These are phyloP conservation scores for Sinonovacula constricta DNA, from an alignment of 1,140 invertebrate species.

Conservation along the genomic window DNA sequence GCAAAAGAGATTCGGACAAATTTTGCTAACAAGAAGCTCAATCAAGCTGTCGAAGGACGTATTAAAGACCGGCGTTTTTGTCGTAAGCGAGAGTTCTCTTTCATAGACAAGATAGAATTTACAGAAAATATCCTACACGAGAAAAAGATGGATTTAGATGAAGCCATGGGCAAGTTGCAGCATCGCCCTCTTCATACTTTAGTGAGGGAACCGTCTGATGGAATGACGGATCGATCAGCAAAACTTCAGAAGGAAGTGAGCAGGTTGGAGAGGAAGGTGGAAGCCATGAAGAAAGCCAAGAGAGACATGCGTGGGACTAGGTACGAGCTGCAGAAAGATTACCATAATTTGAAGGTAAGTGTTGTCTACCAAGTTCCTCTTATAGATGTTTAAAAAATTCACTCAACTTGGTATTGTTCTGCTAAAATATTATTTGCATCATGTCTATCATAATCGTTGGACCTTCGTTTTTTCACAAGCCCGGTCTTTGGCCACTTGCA, in stretches of 20 bases:
- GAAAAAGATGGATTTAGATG: constrained; percentile 36
- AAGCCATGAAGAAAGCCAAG: constrained; percentile 22
- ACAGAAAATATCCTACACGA: constrained; percentile 46
- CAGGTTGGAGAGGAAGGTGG: constrained; percentile 23
- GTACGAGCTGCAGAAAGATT: constrained; percentile 46
- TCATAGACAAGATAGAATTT: constrained; percentile 41
- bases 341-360: constrained; percentile 41
- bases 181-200: constrained; percentile 29
- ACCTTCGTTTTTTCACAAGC: too few species aligned
- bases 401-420: constrained; percentile 3
- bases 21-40: constrained; percentile 37
- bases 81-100: constrained; percentile 39
- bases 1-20: constrained; percentile 17
- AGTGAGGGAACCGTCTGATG: constrained; percentile 33
- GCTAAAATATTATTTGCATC: constrained; percentile 6
- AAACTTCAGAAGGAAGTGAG: constrained; percentile 36
- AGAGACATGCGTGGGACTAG: constrained; percentile 32
- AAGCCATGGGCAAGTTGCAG: constrained; percentile 20
- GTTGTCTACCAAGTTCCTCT: neutral
- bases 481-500: too few species aligned
- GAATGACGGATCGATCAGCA: constrained; percentile 23
- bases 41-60: constrained; percentile 22
- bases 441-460: too few species aligned
- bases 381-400: neutral
- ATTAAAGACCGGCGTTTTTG: constrained; percentile 28